phyloP scores from a whole-genome alignment of 2,113 vertebrate species.

The Xyrauchen texanus region DNA sequence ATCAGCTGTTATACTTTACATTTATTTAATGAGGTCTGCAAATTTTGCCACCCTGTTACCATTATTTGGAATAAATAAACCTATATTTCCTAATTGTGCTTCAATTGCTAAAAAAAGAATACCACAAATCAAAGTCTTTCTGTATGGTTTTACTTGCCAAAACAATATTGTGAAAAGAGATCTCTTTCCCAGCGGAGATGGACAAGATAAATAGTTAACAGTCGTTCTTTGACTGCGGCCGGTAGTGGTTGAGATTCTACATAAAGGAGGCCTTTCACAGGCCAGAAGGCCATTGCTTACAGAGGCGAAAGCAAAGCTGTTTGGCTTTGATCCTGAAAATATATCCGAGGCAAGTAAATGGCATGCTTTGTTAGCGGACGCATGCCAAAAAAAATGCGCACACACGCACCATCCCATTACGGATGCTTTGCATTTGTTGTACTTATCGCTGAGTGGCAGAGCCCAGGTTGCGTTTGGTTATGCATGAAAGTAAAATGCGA shows the following conservation, averaged over 20 bases:
- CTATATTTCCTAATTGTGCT: too few relatives aligned
- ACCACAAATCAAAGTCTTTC: too few relatives aligned
- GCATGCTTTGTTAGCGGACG: conserved; percentile 62
- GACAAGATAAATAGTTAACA: background rate
- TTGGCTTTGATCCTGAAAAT: conserved; percentile 73
- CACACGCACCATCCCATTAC: background rate
- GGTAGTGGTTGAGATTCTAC: conserved; percentile 63
- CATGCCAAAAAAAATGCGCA: too few relatives aligned
- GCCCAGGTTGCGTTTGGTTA: conserved; percentile 82
- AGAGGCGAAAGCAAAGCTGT: conserved; percentile 65
- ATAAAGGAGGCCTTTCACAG: conserved; percentile 61
- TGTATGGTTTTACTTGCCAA: too few relatives aligned
- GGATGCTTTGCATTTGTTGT: conserved; percentile 55
- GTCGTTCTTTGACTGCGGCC: conserved; percentile 63
- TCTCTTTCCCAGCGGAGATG: background rate
- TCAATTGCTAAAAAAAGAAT: too few relatives aligned
- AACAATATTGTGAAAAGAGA: too few relatives aligned
- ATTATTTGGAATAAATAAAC: too few relatives aligned
- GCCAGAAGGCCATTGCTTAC: conserved; percentile 70
- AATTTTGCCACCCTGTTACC: too few relatives aligned
- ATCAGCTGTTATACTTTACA: too few relatives aligned
- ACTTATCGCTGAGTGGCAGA: conserved; percentile 77
- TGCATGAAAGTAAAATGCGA: conserved; percentile 76
- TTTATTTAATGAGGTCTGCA: too few relatives aligned
- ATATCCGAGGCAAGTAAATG: conserved; percentile 71